These are phyloP conservation scores for Chorisops tibialis DNA, from an alignment of 2,888 invertebrate species.

Conservation along the genomic window DNA sequence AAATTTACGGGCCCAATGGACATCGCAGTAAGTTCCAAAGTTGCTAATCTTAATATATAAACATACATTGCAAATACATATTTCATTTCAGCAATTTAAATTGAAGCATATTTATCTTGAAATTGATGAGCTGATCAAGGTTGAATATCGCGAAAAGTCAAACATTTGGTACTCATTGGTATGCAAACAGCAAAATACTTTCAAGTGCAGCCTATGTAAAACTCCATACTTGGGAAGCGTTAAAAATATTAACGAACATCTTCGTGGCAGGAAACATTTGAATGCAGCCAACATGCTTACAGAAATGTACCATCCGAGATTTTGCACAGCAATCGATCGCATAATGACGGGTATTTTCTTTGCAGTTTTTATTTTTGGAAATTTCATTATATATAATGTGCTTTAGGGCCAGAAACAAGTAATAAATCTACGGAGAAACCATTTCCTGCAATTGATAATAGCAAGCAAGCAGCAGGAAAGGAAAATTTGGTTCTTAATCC, in stretches of 20 bases:
- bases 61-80: too few relatives aligned
- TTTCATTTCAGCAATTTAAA: slow-evolving; percentile 12
- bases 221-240: slow-evolving; percentile 15
- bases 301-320: slow-evolving; percentile 23
- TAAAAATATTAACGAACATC: slow-evolving; percentile 17
- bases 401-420: too few relatives aligned
- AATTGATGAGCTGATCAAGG: slow-evolving; percentile 19
- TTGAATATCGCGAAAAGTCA: slow-evolving; percentile 21
- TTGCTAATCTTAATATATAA: neutral
- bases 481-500: slow-evolving; percentile 14
- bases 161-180: slow-evolving; percentile 10
- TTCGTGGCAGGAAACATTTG: slow-evolving; percentile 21
- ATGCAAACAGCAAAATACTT: neutral
- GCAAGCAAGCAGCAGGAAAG: neutral
- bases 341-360: too few relatives aligned
- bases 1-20: too few relatives aligned
- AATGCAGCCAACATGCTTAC: neutral
- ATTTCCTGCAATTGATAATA: neutral
- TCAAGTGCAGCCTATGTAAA: slow-evolving; percentile 25
- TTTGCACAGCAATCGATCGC: slow-evolving; percentile 7
- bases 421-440: neutral
- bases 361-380: too few relatives aligned
- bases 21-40: too few relatives aligned
- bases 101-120: slow-evolving; percentile 6
- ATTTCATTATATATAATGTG: neutral